phyloP scores from a whole-genome alignment of 2,888 invertebrate genomes.

The Rhagophthalmus giganteus region DNA sequence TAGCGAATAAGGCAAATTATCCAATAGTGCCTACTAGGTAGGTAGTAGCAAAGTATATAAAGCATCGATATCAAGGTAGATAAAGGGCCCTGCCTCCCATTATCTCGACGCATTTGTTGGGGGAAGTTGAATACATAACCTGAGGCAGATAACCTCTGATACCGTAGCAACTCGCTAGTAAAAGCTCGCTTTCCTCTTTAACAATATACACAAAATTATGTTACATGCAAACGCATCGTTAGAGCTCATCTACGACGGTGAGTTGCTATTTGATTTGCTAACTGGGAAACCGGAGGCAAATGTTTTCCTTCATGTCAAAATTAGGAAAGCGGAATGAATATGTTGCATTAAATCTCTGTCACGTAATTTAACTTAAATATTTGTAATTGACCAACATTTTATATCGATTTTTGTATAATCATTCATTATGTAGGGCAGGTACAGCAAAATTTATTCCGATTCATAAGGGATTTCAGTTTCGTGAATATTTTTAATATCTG shows the following conservation, averaged over 20 bases:
- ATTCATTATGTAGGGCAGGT: too few relatives aligned
- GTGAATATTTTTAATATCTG: too few relatives aligned
- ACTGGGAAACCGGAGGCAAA: conserved; percentile 6
- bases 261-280: conserved; percentile 13
- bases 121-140: conserved; percentile 25
- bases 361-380: too few relatives aligned
- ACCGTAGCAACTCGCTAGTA: conserved; percentile 11
- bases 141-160: conserved; percentile 22
- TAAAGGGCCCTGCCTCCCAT: conserved; percentile 20
- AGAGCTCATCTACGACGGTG: conserved; percentile 1
- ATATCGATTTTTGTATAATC: too few relatives aligned
- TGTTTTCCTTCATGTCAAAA: neutral
- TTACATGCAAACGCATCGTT: conserved; percentile 14
- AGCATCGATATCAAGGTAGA: conserved; percentile 23
- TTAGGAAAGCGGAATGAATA: too few relatives aligned
- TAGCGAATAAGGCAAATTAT: too few relatives aligned
- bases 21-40: too few relatives aligned
- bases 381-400: too few relatives aligned
- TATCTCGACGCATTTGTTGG: conserved; percentile 18
- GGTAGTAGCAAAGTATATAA: conserved; percentile 16
- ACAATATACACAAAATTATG: conserved; percentile 16
- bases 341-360: too few relatives aligned
- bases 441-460: too few relatives aligned
- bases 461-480: too few relatives aligned
- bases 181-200: conserved; percentile 12